A percentile compares a stretch with the other conserved stretches of the same genome.
Conservation (phyloP, 2,888 invertebrate species). For the Sinelater perroti region DNA sequence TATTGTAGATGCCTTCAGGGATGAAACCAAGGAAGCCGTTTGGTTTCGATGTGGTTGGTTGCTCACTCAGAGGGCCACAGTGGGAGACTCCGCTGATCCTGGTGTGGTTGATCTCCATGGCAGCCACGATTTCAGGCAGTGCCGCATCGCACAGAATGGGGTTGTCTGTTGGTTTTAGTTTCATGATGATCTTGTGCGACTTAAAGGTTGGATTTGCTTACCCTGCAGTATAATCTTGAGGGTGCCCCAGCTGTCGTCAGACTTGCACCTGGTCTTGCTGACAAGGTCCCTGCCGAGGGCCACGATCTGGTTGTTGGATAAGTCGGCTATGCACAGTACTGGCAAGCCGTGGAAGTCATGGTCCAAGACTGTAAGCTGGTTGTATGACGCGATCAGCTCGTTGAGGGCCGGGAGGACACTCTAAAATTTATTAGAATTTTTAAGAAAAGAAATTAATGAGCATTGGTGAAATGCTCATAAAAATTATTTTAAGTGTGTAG, state of each 20-base stretch:
- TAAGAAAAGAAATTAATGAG: background rate
- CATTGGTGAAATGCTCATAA: too few species aligned
- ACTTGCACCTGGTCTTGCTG: conserved; percentile 80
- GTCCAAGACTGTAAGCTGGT: conserved; percentile 77
- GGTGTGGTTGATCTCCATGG: conserved; percentile 76
- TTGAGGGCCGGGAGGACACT: conserved; percentile 80
- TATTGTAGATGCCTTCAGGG: conserved; percentile 37
- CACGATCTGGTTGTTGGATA: conserved; percentile 79
- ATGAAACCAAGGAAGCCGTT: conserved; percentile 56
- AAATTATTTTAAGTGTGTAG: too few species aligned
- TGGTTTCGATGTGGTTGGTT: conserved; percentile 56
- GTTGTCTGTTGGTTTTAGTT: conserved; percentile 75
- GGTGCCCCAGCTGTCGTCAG: conserved; percentile 68
- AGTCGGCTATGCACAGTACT: conserved; percentile 80
- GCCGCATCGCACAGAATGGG: conserved; percentile 81
- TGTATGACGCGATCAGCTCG: conserved; percentile 79
- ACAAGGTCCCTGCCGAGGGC: conserved; percentile 78
- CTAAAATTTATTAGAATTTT: conserved; percentile 63
- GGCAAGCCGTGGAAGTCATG: conserved; percentile 86
- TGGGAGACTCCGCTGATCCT: conserved; percentile 71
- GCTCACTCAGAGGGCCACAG: conserved; percentile 56
- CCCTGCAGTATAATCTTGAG: conserved; percentile 84
- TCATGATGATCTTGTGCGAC: background rate
- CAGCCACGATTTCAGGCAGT: conserved; percentile 73
- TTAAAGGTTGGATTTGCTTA: conserved; percentile 57